Conservation (phyloP, 2,888 invertebrate species). For the Chouioia cunea region DNA sequence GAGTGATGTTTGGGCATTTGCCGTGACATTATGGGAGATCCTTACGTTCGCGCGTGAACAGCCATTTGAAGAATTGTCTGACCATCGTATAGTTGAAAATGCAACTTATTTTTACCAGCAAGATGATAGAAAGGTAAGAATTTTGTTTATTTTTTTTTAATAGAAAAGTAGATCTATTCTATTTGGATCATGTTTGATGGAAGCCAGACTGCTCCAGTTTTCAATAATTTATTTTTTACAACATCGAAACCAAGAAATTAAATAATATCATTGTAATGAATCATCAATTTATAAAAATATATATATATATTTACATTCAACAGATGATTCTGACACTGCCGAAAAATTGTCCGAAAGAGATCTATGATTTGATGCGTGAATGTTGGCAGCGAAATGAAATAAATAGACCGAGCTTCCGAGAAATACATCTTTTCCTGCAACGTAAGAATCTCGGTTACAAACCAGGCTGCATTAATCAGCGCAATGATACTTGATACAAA, state of each 20-base stretch:
- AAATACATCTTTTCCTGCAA: constrained; percentile 87
- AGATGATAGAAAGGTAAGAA: constrained; percentile 76
- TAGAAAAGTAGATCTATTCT: too few relatives aligned
- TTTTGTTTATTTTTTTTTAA: neutral
- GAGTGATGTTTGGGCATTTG: constrained; percentile 91
- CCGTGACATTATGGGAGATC: constrained; percentile 89
- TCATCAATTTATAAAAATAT: too few relatives aligned
- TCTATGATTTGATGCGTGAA: constrained; percentile 88
- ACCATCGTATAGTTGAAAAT: constrained; percentile 87
- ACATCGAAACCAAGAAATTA: too few relatives aligned
- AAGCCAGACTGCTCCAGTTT: too few relatives aligned
- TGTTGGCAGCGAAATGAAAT: constrained; percentile 87
- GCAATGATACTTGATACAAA: constrained; percentile 65
- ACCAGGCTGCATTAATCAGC: constrained; percentile 53
- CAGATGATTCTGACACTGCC: constrained; percentile 76
- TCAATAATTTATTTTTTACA: too few relatives aligned
- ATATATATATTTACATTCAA: too few relatives aligned
- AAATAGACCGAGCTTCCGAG: constrained; percentile 83
- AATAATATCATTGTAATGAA: too few relatives aligned
- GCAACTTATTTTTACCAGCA: constrained; percentile 83
- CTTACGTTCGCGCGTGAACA: constrained; percentile 85
- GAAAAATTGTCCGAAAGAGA: constrained; percentile 84
- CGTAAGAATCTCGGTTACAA: constrained; percentile 78
- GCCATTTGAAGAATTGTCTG: constrained; percentile 83
- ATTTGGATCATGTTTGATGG: neutral